phyloP scores from a whole-genome alignment of 2,888 invertebrate genomes.

The Cheilosia impressa region DNA sequence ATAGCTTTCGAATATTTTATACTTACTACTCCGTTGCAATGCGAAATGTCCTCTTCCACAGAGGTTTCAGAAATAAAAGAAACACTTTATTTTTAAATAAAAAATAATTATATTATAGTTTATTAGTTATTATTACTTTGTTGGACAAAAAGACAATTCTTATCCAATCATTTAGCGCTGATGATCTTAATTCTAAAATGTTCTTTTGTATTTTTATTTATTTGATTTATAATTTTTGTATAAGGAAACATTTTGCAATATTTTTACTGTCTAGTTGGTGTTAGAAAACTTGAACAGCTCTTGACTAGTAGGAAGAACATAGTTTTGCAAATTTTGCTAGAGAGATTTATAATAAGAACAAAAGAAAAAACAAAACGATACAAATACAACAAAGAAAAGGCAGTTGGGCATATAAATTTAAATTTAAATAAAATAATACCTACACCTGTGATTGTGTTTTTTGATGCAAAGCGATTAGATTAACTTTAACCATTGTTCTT shows the following conservation, averaged over 20 bases:
- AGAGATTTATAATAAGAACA: conserved; percentile 5
- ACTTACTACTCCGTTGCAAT: background rate
- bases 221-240: background rate
- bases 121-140: conserved; percentile 15
- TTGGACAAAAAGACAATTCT: conserved; percentile 4
- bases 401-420: conserved; percentile 10
- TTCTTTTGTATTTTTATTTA: background rate
- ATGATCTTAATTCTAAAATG: conserved; percentile 21
- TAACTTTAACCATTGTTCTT: too few species aligned
- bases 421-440: background rate
- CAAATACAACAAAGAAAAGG: conserved; percentile 33
- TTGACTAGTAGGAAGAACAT: conserved; percentile 44
- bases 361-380: background rate
- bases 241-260: conserved; percentile 6
- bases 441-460: background rate
- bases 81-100: conserved; percentile 19
- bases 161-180: conserved; percentile 10
- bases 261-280: background rate
- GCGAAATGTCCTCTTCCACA: background rate
- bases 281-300: conserved; percentile 26
- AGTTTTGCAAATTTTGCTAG: conserved; percentile 21
- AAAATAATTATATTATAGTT: conserved; percentile 56
- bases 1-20: conserved; percentile 47
- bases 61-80: conserved; percentile 3
- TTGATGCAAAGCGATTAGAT: too few species aligned